Conservation (phyloP, 2,113 vertebrate species). For the Chaenocephalus aceratus region DNA sequence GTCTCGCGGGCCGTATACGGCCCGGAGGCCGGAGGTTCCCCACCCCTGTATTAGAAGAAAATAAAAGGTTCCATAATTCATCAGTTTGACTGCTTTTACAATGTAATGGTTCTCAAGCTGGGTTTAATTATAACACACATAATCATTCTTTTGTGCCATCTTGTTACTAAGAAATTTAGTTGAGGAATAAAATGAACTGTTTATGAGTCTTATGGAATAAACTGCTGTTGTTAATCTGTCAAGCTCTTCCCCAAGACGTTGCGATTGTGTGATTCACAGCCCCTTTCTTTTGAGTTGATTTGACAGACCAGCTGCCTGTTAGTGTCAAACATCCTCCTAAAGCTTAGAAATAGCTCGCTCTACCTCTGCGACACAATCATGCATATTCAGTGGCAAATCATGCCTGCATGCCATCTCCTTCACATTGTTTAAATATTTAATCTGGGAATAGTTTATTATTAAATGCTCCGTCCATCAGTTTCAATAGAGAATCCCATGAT, state of each 20-base stretch:
- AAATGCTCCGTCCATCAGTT: background rate
- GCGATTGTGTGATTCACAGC: constrained; percentile 52
- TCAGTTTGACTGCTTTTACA: background rate
- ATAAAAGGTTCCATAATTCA: background rate
- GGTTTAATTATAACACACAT: background rate
- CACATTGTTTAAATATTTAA: constrained; percentile 20
- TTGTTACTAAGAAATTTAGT: constrained; percentile 4
- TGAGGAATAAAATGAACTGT: constrained; percentile 24
- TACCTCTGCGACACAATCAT: constrained; percentile 34
- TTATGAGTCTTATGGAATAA: constrained; percentile 40
- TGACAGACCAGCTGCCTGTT: constrained; percentile 61
- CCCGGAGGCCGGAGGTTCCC: no score
- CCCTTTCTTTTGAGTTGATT: constrained; percentile 49
- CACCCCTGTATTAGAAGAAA: background rate
- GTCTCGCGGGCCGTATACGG: no score
- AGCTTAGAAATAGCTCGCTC: constrained; percentile 44
- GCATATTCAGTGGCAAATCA: constrained; percentile 13
- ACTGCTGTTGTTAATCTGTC: constrained; percentile 52
- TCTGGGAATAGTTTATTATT: constrained; percentile 3
- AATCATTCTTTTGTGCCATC: background rate
- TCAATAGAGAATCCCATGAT: background rate
- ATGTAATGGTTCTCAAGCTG: background rate
- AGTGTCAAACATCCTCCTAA: constrained; percentile 42
- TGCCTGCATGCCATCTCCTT: constrained; percentile 1
- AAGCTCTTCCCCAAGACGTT: constrained; percentile 30